Conservation (phyloP, 2,113 vertebrate species). For the Silurus glanis region DNA sequence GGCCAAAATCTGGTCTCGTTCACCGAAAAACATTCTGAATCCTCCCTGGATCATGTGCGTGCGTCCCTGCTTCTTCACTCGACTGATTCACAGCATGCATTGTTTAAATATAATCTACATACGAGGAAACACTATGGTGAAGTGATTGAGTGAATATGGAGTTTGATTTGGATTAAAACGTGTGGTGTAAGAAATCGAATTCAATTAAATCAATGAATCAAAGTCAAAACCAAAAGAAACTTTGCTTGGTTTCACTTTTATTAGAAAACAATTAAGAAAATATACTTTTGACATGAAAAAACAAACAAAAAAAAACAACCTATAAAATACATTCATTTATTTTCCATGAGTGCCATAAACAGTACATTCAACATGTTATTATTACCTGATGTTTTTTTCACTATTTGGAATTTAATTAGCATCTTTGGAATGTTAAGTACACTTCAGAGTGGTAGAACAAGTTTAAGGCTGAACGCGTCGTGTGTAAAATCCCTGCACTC, state of each 20-base stretch:
- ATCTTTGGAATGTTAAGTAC: conserved; percentile 73
- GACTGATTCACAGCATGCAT: background rate
- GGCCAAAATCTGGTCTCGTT: background rate
- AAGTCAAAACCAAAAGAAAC: background rate
- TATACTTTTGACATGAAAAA: conserved; percentile 42
- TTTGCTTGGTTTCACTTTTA: conserved; percentile 53
- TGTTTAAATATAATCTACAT: too few relatives aligned
- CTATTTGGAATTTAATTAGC: conserved; percentile 65
- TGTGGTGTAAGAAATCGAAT: background rate
- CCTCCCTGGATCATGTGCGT: background rate
- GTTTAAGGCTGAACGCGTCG: conserved; percentile 53
- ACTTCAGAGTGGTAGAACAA: conserved; percentile 61
- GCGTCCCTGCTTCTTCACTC: background rate
- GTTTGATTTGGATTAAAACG: background rate
- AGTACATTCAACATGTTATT: conserved; percentile 45
- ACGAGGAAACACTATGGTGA: too few relatives aligned
- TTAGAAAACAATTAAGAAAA: conserved; percentile 66
- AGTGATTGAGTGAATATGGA: too few relatives aligned
- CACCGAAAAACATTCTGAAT: background rate
- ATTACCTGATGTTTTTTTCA: conserved; percentile 63
- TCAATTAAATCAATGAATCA: background rate
- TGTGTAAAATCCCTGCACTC: conserved; percentile 41
- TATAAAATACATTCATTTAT: conserved; percentile 70
- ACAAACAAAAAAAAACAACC: conserved; percentile 47
- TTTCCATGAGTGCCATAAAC: conserved; percentile 59